Evolutionary conservation across 2,113 vertebrate species (phyloP).

Genomic region (Aleadryas rufinucha): DNA sequence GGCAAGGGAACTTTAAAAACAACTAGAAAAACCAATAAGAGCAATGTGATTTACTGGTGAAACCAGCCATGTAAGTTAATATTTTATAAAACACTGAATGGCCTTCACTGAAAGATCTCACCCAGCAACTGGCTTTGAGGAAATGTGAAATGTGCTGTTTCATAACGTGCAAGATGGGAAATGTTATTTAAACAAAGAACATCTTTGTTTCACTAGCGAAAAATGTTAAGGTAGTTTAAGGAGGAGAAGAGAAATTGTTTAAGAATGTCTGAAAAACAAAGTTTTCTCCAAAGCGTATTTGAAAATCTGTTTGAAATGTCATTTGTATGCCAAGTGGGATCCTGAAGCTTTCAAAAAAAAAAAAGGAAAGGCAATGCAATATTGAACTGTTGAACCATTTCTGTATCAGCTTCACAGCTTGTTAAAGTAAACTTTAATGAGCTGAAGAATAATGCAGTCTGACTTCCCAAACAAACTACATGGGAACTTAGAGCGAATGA

Average conservation of each 20-base stretch:
- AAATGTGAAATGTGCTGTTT: constrained; percentile 35
- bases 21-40: background rate
- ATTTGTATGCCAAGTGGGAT: constrained; percentile 21
- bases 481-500: constrained; percentile 8
- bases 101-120: constrained; percentile 1
- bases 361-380: background rate
- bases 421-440: constrained; percentile 52
- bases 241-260: background rate
- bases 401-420: constrained; percentile 42
- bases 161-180: background rate
- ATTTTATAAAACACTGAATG: background rate
- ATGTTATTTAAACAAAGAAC: constrained; percentile 36
- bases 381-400: constrained; percentile 42
- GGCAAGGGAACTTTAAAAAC: background rate
- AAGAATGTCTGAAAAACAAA: background rate
- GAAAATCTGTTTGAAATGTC: constrained; percentile 20
- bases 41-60: background rate
- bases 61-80: background rate
- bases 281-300: background rate
- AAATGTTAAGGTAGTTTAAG: constrained; percentile 8
- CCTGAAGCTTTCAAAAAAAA: background rate
- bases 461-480: constrained; percentile 33
- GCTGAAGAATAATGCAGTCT: constrained; percentile 30
- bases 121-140: background rate
- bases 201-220: background rate